These are phyloP conservation scores for Coleophora deauratella DNA, from an alignment of 2,888 invertebrate species.

Conservation along the genomic window DNA sequence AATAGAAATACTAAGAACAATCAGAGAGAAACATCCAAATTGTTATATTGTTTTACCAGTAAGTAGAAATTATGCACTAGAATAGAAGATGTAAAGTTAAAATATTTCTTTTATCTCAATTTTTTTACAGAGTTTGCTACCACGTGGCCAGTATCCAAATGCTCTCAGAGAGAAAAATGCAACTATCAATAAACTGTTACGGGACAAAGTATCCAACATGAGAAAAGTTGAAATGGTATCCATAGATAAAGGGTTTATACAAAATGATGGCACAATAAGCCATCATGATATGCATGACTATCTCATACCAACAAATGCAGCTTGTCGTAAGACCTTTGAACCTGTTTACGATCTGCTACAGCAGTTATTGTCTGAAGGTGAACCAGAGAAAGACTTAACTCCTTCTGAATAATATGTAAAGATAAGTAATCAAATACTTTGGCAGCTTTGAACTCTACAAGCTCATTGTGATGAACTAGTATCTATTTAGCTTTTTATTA, in stretches of 20 bases:
- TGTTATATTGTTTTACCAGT: slow-evolving; percentile 90
- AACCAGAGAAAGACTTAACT: slow-evolving; percentile 82
- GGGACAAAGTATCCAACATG: slow-evolving; percentile 76
- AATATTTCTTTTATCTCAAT: neutral
- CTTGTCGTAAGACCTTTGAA: slow-evolving; percentile 90
- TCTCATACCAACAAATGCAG: slow-evolving; percentile 88
- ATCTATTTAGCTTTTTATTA: slow-evolving; percentile 66
- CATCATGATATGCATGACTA: slow-evolving; percentile 96
- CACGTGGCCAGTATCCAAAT: slow-evolving; percentile 91
- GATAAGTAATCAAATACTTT: slow-evolving; percentile 12
- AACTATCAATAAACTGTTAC: slow-evolving; percentile 82
- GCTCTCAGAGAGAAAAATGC: slow-evolving; percentile 83
- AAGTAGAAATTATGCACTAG: slow-evolving; percentile 63
- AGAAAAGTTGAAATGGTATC: slow-evolving; percentile 84
- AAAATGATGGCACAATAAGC: slow-evolving; percentile 86
- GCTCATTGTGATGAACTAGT: slow-evolving; percentile 65
- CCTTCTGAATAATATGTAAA: slow-evolving; percentile 75
- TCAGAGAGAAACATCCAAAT: slow-evolving; percentile 84
- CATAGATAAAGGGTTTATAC: slow-evolving; percentile 86
- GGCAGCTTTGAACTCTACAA: slow-evolving; percentile 42
- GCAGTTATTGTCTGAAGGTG: slow-evolving; percentile 84
- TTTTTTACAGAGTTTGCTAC: slow-evolving; percentile 84
- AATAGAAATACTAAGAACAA: slow-evolving; percentile 81
- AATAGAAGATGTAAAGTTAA: too few species aligned
- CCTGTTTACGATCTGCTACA: slow-evolving; percentile 86